Evolutionary conservation across 2,797 vertebrate genomes (phyloP).

Genomic region (Alectoris magna): DNA sequence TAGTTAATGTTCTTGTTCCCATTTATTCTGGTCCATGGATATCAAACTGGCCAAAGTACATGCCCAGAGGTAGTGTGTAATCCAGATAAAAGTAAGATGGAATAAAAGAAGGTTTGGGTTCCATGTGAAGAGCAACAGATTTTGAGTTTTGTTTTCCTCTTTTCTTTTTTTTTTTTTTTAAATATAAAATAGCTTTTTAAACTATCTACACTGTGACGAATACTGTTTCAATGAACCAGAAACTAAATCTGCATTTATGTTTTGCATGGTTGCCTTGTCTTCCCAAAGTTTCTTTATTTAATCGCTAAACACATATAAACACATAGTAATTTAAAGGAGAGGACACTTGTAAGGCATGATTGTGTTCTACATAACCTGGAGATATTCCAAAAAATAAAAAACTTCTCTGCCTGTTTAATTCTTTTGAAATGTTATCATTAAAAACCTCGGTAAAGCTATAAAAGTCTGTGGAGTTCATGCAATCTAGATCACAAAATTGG

Average conservation of each 20-base stretch:
- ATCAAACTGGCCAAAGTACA: not conserved
- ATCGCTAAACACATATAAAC: not conserved
- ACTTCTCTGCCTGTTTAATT: not conserved
- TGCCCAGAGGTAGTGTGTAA: not conserved
- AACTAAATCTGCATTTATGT: not conserved
- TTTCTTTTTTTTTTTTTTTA: not conserved
- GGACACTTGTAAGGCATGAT: not conserved
- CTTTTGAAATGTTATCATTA: not conserved
- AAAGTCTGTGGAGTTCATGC: not conserved
- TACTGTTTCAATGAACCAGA: not conserved
- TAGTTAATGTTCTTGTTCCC: not conserved
- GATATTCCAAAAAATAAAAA: not conserved
- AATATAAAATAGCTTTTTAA: not conserved
- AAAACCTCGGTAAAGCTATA: not conserved
- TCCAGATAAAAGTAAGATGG: not conserved
- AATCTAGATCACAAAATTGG: not conserved
- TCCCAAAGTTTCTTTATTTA: not conserved
- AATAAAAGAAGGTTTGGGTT: not conserved
- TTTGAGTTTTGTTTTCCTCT: not conserved
- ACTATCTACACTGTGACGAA: not conserved
- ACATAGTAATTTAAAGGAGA: not conserved
- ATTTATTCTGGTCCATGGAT: not conserved
- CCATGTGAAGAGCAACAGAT: not conserved
- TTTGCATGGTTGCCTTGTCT: not conserved
- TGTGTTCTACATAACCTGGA: not conserved